Evolutionary conservation across 2,797 vertebrate species (phyloP).

Genomic region (Thunnus albacares): DNA sequence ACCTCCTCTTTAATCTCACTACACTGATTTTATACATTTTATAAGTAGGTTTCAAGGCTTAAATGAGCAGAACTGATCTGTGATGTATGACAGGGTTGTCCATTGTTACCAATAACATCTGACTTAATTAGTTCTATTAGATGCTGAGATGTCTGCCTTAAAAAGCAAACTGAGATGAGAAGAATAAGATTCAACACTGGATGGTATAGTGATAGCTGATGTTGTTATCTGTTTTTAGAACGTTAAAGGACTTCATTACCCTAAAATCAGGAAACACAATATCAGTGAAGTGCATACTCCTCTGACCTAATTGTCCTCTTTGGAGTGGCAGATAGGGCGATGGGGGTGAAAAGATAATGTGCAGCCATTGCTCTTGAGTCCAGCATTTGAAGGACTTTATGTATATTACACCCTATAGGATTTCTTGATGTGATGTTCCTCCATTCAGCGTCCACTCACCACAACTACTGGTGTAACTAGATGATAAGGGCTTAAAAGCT

Average conservation of each 20-base stretch:
- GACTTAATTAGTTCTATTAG: not conserved
- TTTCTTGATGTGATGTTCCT: not conserved
- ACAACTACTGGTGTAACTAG: not conserved
- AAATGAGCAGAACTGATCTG: not conserved
- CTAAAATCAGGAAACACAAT: slow-evolving; percentile 3
- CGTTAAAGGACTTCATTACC: slow-evolving; percentile 17
- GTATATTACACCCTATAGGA: not conserved
- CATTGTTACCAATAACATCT: not conserved
- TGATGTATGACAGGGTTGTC: not conserved
- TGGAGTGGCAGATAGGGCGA: too few species aligned
- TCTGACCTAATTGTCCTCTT: not conserved
- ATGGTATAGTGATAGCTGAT: not conserved
- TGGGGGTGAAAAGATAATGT: too few species aligned
- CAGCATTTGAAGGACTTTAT: not conserved
- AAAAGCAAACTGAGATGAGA: not conserved
- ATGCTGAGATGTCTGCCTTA: not conserved
- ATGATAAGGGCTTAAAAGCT: too few species aligned
- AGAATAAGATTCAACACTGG: not conserved
- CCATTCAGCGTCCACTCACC: not conserved
- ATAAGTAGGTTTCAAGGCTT: not conserved
- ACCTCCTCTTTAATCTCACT: not conserved
- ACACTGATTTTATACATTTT: not conserved
- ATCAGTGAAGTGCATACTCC: not conserved
- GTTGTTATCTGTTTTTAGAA: not conserved
- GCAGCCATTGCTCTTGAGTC: too few species aligned